Evolutionary conservation across 1,140 invertebrate species (phyloP), one percentile per base, ranked within the genome.

Genomic region (Sinonovacula constricta): DNA sequence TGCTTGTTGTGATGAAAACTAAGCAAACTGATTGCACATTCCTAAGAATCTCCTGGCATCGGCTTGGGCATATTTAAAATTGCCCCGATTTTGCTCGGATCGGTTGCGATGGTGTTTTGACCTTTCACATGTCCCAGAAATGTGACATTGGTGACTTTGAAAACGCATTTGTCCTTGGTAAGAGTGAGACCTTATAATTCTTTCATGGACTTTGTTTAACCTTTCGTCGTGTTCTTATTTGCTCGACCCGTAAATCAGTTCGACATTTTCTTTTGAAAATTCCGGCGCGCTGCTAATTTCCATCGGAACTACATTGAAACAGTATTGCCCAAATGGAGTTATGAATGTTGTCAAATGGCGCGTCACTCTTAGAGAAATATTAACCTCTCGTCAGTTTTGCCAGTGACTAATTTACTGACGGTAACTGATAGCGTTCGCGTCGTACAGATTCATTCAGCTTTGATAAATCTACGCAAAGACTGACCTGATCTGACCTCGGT

Each of bases 341-440:
- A 67, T 80, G 53, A 82, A 70, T 22, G 81, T 81, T 14, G 79
- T 36, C 14, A 51, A n/a, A 3, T 22, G 28, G 12, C 5, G 89
- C 88, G 88, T 93, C 92, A 24, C 93, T 72, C 60, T 89, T 91
- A 0, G 0, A 33, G 24, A 62, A 62, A 31, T 33, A 28, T 4
- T 36, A 30, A 2, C 10, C 57, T 24, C 86, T 86, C 36, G 77
- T 65, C 36, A 93, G 77, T 65, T 89, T 24, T 5, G 34, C 51
- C 15, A 80, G 53, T 5, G 56, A 36, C 5, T 80, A 33, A n/a
- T 74, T 70, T 18, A 74, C 56, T 26, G 65, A 30, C 28, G 71
- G 70, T 39, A 82, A 22, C 26, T 49, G 34, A 59, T 66, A 18
- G 36, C 26, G 62, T 53, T 67, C 18, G 3, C 80, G 62, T 36